Percentiles rank a stretch among this genome's conserved stretches.
Evolutionary conservation across 2,113 vertebrate genomes (phyloP).

Genomic region (Carettochelys insculpta): DNA sequence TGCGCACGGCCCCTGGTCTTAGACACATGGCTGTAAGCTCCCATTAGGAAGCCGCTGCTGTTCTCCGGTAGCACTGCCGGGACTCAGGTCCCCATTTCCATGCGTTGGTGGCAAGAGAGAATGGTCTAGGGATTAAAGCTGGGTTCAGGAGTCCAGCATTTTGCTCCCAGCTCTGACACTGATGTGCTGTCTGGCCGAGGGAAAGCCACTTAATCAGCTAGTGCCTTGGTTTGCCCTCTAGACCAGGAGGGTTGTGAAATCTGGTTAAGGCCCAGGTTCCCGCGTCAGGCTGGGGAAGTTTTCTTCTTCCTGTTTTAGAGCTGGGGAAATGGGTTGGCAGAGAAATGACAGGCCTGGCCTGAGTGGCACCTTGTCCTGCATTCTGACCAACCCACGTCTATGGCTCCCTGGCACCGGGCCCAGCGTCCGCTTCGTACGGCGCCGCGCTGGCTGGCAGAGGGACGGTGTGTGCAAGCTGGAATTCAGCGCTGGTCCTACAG

Average conservation of each 20-base stretch:
- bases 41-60: neutral
- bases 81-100: neutral
- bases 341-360: neutral
- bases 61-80: neutral
- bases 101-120: neutral
- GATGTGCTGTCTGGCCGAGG: neutral
- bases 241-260: constrained; percentile 19
- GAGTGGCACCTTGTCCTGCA: neutral
- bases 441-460: neutral
- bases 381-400: neutral
- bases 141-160: neutral
- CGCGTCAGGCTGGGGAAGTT: neutral
- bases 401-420: neutral
- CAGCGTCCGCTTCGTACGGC: neutral
- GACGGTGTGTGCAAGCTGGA: neutral
- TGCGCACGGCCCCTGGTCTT: no score
- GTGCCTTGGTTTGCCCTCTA: neutral
- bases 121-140: neutral
- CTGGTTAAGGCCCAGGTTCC: constrained; percentile 24
- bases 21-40: no score
- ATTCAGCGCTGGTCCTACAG: neutral
- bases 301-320: neutral
- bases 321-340: neutral
- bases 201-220: neutral
- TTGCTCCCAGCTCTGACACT: neutral